A percentile compares a stretch with the other conserved stretches of the same genome.
Evolutionary conservation across 1,140 invertebrate genomes (phyloP).

Genomic region (roundworm (Caenorhabditis elegans)): DNA sequence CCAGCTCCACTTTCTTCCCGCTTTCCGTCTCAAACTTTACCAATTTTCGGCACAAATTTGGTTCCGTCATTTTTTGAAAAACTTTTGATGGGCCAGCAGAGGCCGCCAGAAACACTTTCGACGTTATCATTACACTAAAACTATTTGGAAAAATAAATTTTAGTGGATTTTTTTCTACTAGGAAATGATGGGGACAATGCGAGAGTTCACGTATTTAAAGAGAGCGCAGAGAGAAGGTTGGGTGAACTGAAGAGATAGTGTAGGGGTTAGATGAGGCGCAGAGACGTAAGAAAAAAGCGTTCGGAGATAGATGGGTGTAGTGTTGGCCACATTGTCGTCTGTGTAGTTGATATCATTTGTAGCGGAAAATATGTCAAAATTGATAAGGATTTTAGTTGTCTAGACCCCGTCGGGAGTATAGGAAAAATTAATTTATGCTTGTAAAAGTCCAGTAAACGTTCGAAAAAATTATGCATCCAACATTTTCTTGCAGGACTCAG

Average conservation of each 20-base stretch:
- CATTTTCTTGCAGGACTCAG: conserved; percentile 35
- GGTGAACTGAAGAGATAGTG: background rate
- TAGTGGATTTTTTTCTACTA: no score
- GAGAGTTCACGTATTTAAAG: background rate
- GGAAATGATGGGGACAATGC: no score
- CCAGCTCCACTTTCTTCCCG: background rate
- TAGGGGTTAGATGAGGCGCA: background rate
- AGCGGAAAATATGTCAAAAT: no score
- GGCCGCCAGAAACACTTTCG: background rate
- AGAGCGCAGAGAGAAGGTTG: background rate
- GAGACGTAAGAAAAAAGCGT: background rate
- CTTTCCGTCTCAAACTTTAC: background rate
- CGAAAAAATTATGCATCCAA: background rate
- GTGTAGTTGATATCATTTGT: no score
- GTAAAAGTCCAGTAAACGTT: no score
- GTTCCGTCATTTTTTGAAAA: background rate
- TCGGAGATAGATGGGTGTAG: background rate
- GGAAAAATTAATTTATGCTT: no score
- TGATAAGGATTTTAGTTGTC: no score
- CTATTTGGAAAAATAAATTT: no score
- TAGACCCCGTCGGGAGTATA: no score
- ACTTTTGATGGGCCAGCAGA: background rate
- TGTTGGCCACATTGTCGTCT: no score
- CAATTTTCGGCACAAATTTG: background rate
- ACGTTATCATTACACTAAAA: background rate